Base-by-base conservation (phyloP, 2,888 invertebrate genomes). In the Callinectes sapidus region DNA sequence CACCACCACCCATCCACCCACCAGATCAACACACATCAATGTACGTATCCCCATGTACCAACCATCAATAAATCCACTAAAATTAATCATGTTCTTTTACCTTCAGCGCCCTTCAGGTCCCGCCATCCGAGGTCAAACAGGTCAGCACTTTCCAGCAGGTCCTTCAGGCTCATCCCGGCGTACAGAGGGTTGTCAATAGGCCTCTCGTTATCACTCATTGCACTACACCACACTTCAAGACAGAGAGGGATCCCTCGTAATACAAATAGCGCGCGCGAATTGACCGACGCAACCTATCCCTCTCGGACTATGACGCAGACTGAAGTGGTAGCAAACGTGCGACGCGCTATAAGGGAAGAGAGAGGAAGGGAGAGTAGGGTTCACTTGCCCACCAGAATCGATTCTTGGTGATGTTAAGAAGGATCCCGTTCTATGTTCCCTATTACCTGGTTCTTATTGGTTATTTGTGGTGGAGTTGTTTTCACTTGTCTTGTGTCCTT, bases 101-200 rank as follows among this genome's bases (percentile, higher is more conserved):
- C 92, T 92, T 90, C 87, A 39, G 28, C 71, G 81, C 90, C 90
- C 92, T 92, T 92, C 92, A 92, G 92, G 92, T 92, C 92, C 92
- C 18, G 66, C 90, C 87, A 90, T 2, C 61, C 71, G 5, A 92
- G 48, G 35, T 92, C 92, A 71, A 92, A 77, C 77, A 92, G 71
- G 71, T 92, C 77, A 8, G 92, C 92, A 16, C 66, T 77, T 61
- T 92, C 92, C 18, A 92, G 61, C 28, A 92, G 81, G 32, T 87
- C 90, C 61, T 90, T 92, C 1, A 92, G 88, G 39, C 90, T 92
- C 92, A 92, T 92, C 23, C 92, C 90, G 6, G 90, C 92, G 61
- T 92, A 92, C 16, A 90, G 18, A 39, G 90, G 90, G 28, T 92
- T 92, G 10, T 77, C 92, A 77, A 92, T 92, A 28, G 77, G n/a